These are phyloP conservation scores for Dolichomitus sp. DNA, from an alignment of 2,888 invertebrate species.

Conservation along the genomic window DNA sequence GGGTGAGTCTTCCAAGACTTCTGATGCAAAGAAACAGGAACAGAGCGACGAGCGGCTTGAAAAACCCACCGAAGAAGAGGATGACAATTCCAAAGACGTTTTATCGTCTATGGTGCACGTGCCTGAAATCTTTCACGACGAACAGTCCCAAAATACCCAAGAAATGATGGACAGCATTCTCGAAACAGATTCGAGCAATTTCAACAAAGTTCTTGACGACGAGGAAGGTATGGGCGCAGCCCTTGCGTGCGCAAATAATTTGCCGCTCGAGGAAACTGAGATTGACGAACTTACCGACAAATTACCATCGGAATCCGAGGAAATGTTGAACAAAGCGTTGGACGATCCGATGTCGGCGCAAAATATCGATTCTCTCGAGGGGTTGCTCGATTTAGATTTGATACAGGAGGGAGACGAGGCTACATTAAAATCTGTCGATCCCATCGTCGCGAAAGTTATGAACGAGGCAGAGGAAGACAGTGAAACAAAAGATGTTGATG, in stretches of 20 bases:
- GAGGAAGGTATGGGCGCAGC: conserved; percentile 65
- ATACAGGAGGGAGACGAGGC: conserved; percentile 68
- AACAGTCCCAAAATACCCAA: conserved; percentile 71
- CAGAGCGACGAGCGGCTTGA: conserved; percentile 40
- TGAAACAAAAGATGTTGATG: conserved; percentile 70
- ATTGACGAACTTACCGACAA: conserved; percentile 62
- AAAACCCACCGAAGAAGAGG: conserved; percentile 33
- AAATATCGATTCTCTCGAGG: conserved; percentile 74
- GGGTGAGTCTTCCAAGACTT: conserved; percentile 27
- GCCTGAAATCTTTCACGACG: conserved; percentile 71
- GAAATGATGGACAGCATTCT: conserved; percentile 72
- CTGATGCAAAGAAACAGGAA: conserved; percentile 32
- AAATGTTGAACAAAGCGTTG: conserved; percentile 69
- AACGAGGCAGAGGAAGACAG: conserved; percentile 55
- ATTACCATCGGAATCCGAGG: conserved; percentile 69
- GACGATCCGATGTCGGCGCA: conserved; percentile 69
- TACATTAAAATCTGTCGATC: conserved; percentile 52
- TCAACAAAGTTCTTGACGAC: conserved; percentile 71
- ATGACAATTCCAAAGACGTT: conserved; percentile 61
- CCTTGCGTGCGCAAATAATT: conserved; percentile 59
- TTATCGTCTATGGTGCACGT: conserved; percentile 60
- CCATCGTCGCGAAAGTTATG: conserved; percentile 56
- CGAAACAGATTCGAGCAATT: conserved; percentile 67
- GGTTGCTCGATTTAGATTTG: conserved; percentile 72
- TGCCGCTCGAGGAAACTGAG: conserved; percentile 47